Base-by-base conservation (phyloP, 1,140 invertebrate species). In the Drosophila erecta region DNA sequence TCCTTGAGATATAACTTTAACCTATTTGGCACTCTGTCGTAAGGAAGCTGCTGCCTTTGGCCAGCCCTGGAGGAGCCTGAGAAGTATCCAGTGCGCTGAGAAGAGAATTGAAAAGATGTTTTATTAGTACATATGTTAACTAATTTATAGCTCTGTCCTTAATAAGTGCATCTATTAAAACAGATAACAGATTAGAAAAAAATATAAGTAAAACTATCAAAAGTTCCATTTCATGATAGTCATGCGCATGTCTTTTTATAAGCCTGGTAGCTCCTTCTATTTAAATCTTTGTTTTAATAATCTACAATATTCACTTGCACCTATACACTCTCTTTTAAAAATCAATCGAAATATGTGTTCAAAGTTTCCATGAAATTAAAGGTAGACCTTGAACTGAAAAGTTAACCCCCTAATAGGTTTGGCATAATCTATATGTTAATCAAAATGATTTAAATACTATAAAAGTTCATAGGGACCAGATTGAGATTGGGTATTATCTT, bases 1-100 rank as follows among this genome's bases (percentile, higher is more conserved):
- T 95, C 94, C 92, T 94, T 94, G 50, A 95, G 93, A 77, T 94
- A 94, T 76, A 94, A 94, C 46, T 94, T 93, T 76, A 95, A 93
- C 77, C 94, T 93, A 72, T 93, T 93, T 85, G 95, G 95, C 81
- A 95, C 94, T 81, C 93, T 92, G 58, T 94, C 93, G 86, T 94
- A 95, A 72, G 93, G 81, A 78, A 81, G 79, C 76, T 93, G 91
- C 43, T 47, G 67, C 58, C 70, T 75, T 60, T 87, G 90, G 20
- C 70, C 60, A 3, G 53, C 56, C 6, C 76, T 67, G 11, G 81
- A 69, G 38, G 37, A 69, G 17, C 90, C 79, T 17, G 90, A 76
- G 37, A 91, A 91, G 54, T 20, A 59, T 43, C 86, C 86, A 38
- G 81, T 79, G 22, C 85, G 71, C 86, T 90, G 17, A 4, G 12